phyloP scores from a whole-genome alignment of 1,140 invertebrate species.

The Drosophila sucinea region DNA sequence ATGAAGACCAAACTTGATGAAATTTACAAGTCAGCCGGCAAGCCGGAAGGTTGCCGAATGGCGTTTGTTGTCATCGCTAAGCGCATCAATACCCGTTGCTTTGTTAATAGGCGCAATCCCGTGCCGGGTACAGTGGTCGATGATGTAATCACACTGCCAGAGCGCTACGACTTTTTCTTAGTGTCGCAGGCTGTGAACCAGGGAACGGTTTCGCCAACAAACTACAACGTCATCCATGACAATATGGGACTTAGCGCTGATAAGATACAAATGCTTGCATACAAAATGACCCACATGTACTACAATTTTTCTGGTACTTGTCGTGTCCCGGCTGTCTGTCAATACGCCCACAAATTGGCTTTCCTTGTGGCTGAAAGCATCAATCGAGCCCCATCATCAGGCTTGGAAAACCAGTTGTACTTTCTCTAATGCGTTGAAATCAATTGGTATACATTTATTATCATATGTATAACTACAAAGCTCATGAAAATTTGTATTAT shows the following conservation, averaged over 20 bases:
- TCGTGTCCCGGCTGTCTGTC: conserved; percentile 92
- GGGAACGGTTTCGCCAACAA: conserved; percentile 91
- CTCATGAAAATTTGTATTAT: too few relatives aligned
- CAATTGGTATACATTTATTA: too few relatives aligned
- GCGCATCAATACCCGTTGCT: conserved; percentile 88
- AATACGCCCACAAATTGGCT: conserved; percentile 94
- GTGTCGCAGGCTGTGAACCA: too few relatives aligned
- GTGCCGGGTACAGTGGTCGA: conserved; percentile 94
- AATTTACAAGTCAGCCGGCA: conserved; percentile 83
- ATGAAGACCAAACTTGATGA: conserved; percentile 43
- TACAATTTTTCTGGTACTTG: conserved; percentile 93
- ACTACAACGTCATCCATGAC: conserved; percentile 91
- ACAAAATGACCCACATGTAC: conserved; percentile 92
- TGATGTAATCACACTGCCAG: conserved; percentile 91
- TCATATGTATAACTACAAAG: too few relatives aligned
- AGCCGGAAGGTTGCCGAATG: conserved; percentile 84
- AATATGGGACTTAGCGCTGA: conserved; percentile 86
- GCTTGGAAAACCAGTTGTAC: conserved; percentile 84
- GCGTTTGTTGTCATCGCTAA: conserved; percentile 90
- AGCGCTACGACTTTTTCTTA: too few relatives aligned
- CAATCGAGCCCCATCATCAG: conserved; percentile 84
- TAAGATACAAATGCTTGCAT: conserved; percentile 89
- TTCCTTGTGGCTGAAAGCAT: conserved; percentile 90
- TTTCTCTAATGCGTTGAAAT: conserved; percentile 83
- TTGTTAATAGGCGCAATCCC: conserved; percentile 87